phyloP scores from a whole-genome alignment of 35 echinoderm and acorn worm genomes.

The Patiria miniata region DNA sequence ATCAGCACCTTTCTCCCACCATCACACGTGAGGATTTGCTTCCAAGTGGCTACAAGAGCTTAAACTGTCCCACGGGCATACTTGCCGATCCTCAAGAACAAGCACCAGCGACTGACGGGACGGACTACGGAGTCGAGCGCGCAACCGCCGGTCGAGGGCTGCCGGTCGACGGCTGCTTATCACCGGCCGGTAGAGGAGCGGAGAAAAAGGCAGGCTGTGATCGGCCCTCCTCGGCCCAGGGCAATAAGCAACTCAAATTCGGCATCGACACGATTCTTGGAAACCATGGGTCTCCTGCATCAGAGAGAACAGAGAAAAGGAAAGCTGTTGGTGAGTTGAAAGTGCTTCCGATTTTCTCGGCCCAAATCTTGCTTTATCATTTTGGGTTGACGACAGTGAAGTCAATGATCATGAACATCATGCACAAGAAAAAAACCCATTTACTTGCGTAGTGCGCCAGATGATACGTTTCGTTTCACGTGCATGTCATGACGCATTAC shows the following conservation, averaged over 20 bases:
- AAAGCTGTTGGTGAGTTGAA: neutral
- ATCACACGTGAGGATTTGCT: neutral
- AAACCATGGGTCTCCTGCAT: neutral
- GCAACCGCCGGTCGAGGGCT: neutral
- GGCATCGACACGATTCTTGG: constrained; percentile 24
- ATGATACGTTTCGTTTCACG: no score
- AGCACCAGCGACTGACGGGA: no score
- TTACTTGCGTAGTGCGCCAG: no score
- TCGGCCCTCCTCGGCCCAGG: neutral
- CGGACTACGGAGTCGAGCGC: no score
- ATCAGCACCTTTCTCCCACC: neutral
- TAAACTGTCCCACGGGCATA: constrained; percentile 18
- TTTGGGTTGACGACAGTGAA: no score
- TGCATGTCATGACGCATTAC: no score
- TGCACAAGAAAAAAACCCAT: no score
- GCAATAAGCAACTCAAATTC: neutral
- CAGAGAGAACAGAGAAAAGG: neutral
- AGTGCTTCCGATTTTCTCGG: no score
- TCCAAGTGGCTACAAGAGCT: neutral
- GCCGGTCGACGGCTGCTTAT: neutral
- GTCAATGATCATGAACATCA: no score
- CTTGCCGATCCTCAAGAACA: neutral
- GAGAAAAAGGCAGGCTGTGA: neutral
- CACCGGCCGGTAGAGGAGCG: neutral
- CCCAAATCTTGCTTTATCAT: no score